phyloP scores from a whole-genome alignment of 2,113 vertebrate genomes.

The Rhynchomys soricoides region DNA sequence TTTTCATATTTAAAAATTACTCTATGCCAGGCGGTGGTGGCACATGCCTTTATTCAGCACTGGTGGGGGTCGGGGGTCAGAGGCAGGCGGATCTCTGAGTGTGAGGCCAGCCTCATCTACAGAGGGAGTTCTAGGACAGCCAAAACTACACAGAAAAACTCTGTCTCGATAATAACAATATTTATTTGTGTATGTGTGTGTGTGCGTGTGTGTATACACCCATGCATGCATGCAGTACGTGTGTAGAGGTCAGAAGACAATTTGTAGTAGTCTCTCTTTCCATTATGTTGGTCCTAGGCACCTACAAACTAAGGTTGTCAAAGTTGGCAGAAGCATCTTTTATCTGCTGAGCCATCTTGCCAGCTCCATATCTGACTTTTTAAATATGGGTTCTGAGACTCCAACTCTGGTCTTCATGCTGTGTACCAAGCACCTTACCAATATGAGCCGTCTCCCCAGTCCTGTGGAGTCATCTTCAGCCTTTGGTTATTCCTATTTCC shows the following conservation, averaged over 20 bases:
- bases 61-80: no score
- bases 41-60: not conserved
- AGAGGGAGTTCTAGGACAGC: not conserved
- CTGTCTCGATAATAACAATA: not conserved
- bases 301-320: not conserved
- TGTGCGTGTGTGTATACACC: not conserved
- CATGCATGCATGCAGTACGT: not conserved
- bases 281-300: not conserved
- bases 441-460: not conserved
- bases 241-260: not conserved
- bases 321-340: not conserved
- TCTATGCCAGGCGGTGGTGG: not conserved
- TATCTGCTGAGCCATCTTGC: not conserved
- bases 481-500: fast-evolving
- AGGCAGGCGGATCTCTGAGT: not conserved
- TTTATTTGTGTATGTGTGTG: not conserved
- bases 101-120: not conserved
- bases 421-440: not conserved
- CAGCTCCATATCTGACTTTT: not conserved
- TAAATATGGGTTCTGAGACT: not conserved
- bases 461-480: not conserved
- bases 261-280: not conserved
- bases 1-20: not conserved
- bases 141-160: not conserved
- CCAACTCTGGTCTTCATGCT: not conserved